A percentile compares a stretch with the other conserved stretches of the same genome.
These are phyloP conservation scores for Hippocampus comes DNA, from an alignment of 2,113 vertebrate genomes.

Conservation along the genomic window DNA sequence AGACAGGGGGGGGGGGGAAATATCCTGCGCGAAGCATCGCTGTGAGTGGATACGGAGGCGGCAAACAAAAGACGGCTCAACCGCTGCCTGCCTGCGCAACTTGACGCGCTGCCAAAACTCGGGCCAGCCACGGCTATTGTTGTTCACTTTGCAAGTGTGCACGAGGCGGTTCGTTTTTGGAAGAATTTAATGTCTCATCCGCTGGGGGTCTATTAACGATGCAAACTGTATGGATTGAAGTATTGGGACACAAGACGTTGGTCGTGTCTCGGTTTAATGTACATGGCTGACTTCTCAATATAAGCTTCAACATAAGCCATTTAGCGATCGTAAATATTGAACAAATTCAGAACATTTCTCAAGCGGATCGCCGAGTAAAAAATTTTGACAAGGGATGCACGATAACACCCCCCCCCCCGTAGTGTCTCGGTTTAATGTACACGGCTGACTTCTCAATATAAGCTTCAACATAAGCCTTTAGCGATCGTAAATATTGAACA, in stretches of 20 bases:
- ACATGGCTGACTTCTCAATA: neutral
- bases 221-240: neutral
- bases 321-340: no score
- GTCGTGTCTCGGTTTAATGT: neutral
- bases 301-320: neutral
- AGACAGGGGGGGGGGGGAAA: conserved; percentile 80
- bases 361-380: no score
- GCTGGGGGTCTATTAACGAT: conserved; percentile 34
- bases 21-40: conserved; percentile 73
- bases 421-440: neutral
- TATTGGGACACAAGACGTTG: neutral
- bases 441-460: neutral
- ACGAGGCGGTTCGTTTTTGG: neutral
- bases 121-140: neutral
- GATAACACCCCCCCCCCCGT: no score
- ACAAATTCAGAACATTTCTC: no score
- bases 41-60: conserved; percentile 45
- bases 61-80: conserved; percentile 78
- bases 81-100: conserved; percentile 62
- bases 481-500: no score
- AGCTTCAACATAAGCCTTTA: no score
- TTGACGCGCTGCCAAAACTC: conserved; percentile 20
- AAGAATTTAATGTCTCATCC: conserved; percentile 10
- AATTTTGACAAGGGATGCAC: no score
- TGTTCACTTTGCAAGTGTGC: neutral